phyloP scores from a whole-genome alignment of 2,888 invertebrate genomes.

The Apocheima hispidaria region DNA sequence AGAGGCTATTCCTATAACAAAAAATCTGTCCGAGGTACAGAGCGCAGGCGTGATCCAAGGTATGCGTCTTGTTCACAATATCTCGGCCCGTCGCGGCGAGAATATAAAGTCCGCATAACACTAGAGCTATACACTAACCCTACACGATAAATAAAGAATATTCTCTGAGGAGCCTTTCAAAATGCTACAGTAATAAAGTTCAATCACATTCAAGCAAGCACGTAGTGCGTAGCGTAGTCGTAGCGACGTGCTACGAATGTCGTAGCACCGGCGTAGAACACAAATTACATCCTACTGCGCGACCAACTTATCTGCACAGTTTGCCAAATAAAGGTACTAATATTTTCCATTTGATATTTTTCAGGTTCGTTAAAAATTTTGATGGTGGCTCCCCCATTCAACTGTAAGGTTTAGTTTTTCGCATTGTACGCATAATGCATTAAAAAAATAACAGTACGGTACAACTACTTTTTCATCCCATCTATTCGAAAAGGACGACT shows the following conservation, averaged over 20 bases:
- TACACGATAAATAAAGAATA: not conserved
- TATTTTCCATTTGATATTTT: too few relatives aligned
- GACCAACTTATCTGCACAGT: not conserved
- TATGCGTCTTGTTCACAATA: too few relatives aligned
- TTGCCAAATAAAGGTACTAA: not conserved
- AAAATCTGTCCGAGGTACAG: too few relatives aligned
- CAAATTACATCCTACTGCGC: conserved; percentile 6
- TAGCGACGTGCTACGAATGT: conserved; percentile 55
- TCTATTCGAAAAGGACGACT: too few relatives aligned
- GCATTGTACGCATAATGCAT: not conserved
- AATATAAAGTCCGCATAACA: too few relatives aligned
- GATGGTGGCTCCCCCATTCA: not conserved
- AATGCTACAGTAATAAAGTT: not conserved
- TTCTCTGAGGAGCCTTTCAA: not conserved
- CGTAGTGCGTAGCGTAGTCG: conserved; percentile 30
- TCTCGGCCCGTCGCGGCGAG: too few relatives aligned
- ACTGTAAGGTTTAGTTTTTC: not conserved
- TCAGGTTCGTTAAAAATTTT: not conserved
- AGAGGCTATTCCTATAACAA: too few relatives aligned
- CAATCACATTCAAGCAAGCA: not conserved
- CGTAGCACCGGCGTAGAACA: conserved; percentile 46
- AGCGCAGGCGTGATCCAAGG: too few relatives aligned
- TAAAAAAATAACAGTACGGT: not conserved
- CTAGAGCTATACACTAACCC: not conserved
- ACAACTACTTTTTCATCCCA: too few relatives aligned